Conservation (phyloP, 1,140 invertebrate species). For the Trachymyrmex cornetzi region DNA sequence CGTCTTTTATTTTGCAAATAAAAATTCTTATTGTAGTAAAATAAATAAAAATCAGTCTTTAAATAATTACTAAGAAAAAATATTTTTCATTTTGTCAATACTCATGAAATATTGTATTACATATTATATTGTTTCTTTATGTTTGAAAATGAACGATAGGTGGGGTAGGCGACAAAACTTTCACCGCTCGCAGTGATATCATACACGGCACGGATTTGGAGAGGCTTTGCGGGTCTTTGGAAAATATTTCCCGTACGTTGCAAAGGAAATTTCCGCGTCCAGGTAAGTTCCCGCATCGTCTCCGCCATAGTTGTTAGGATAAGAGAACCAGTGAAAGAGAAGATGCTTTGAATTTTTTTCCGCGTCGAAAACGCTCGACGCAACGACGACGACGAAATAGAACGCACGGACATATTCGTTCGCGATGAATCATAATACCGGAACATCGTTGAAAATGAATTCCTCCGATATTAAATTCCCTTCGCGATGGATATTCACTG, state of each 20-base stretch:
- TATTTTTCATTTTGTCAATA: not conserved
- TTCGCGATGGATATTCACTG: slow-evolving; percentile 43
- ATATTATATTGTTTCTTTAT: slow-evolving; percentile 15
- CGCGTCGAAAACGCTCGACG: slow-evolving; percentile 20
- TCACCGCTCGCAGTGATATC: slow-evolving; percentile 57
- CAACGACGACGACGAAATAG: slow-evolving; percentile 17
- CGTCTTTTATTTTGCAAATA: not conserved
- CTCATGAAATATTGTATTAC: not conserved
- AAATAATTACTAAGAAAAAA: slow-evolving; percentile 6
- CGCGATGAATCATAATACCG: slow-evolving; percentile 66
- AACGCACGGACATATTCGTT: slow-evolving; percentile 56
- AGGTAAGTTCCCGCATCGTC: slow-evolving; percentile 62
- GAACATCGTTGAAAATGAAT: slow-evolving; percentile 67
- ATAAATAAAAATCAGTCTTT: not conserved
- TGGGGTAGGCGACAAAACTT: slow-evolving; percentile 73
- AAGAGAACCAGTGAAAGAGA: slow-evolving; percentile 54
- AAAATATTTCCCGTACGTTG: slow-evolving; percentile 77
- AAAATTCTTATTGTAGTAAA: not conserved
- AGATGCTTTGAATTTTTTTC: slow-evolving; percentile 73
- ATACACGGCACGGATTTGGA: slow-evolving; percentile 72
- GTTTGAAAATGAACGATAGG: not conserved
- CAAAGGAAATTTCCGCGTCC: slow-evolving; percentile 75
- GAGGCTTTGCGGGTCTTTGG: slow-evolving; percentile 72
- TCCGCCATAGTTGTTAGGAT: slow-evolving; percentile 49
- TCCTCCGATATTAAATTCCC: slow-evolving; percentile 72